These are phyloP conservation scores for Ptychobarbus kaznakovi DNA, from an alignment of 2,797 vertebrate genomes.

Conservation along the genomic window DNA sequence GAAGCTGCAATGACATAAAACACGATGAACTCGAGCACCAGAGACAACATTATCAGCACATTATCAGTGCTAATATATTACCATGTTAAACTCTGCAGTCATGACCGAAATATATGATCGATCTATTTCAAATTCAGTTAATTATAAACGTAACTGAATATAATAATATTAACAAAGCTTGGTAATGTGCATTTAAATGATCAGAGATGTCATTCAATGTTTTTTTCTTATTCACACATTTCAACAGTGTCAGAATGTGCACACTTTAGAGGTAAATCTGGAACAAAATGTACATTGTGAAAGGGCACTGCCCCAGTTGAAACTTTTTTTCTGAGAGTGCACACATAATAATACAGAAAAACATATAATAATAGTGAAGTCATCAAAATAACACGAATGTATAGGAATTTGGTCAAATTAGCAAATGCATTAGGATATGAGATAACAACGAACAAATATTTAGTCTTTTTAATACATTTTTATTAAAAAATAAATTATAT, in stretches of 20 bases:
- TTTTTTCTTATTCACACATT: background rate
- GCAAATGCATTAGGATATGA: background rate
- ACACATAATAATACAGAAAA: no score
- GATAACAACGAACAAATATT: background rate
- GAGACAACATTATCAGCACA: background rate
- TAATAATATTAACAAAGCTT: background rate
- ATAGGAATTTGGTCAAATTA: background rate
- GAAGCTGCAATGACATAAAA: conserved; percentile 67
- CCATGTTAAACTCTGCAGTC: background rate
- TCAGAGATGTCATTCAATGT: background rate
- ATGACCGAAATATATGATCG: background rate
- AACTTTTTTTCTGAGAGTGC: no score
- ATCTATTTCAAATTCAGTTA: background rate
- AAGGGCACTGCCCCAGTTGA: background rate
- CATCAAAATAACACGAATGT: background rate
- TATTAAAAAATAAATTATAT: no score
- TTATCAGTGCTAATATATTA: background rate
- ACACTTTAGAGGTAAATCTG: background rate
- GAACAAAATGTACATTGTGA: background rate
- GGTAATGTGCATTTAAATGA: background rate
- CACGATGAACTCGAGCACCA: background rate
- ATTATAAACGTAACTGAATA: background rate
- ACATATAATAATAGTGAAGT: background rate
- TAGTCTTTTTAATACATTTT: no score
- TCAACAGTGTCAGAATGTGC: background rate